Conservation (phyloP, 2,113 vertebrate species). For the Blennius ocellaris region DNA sequence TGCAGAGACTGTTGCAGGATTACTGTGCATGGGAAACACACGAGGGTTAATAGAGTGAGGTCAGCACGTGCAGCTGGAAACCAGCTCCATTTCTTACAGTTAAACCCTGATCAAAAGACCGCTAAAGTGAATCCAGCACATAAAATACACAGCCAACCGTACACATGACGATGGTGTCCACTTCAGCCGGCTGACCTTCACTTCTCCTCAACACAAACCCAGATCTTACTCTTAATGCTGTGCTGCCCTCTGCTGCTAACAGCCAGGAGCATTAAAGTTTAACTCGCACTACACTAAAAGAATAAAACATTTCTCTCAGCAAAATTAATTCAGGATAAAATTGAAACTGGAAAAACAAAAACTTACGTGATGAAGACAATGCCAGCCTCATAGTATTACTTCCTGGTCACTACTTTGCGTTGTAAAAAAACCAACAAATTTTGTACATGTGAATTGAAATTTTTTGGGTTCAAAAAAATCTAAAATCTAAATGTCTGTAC, state of each 20-base stretch:
- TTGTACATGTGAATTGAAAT: no score
- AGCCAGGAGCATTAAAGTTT: background rate
- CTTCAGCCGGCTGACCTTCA: slow-evolving; percentile 26
- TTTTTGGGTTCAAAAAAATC: no score
- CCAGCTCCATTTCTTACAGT: slow-evolving; percentile 28
- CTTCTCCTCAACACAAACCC: background rate
- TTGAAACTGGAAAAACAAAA: background rate
- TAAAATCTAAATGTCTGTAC: no score
- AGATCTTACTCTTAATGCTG: slow-evolving; percentile 15
- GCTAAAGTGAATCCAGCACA: slow-evolving; percentile 26
- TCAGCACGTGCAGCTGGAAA: slow-evolving; percentile 21
- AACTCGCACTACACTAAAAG: background rate
- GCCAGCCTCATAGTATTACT: background rate
- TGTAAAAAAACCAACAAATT: no score
- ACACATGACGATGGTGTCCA: background rate
- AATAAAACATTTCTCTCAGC: no score
- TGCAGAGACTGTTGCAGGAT: slow-evolving; percentile 42
- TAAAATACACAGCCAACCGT: slow-evolving; percentile 22
- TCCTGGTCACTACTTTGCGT: no score
- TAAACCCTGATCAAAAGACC: slow-evolving; percentile 46
- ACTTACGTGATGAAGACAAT: background rate
- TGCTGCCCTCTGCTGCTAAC: slow-evolving; percentile 75
- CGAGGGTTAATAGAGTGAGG: slow-evolving; percentile 16
- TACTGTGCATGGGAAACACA: slow-evolving; percentile 46
- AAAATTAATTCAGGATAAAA: background rate